Base-by-base conservation (phyloP, 2,888 invertebrate species). In the Brassicogethes aeneus region DNA sequence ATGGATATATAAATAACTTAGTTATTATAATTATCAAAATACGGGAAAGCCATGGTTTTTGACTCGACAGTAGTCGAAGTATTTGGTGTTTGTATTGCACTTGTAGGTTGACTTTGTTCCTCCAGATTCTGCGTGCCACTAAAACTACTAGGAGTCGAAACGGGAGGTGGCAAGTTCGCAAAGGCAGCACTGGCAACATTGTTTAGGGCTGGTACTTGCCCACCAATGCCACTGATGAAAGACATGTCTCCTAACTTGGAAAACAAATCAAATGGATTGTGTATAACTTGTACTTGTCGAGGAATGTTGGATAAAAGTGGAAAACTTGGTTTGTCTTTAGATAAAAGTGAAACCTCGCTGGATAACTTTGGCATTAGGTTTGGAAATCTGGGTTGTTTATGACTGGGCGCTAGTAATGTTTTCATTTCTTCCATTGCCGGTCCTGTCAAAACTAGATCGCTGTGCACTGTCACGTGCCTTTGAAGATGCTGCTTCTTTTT, bases 401-500 rank as follows among this genome's bases (percentile, higher is more conserved):
- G 10, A 23, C 23, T 23, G 5, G 23, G 23, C 23, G 10, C 10
- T 23, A 23, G 10, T 7, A 23, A 7, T 5, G 5, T 23, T 10
- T 23, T 23, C 23, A 23, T 23, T 10, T 23, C 23, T 10, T 23
- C 23, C 23, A 23, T 23, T 5, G 23, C 23, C 5, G 23, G 23
- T 7, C 23, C 23, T 10, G 23, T 7, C 23, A 23, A 23, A 7
- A 10, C 23, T 10, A 41, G 32, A 34, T 54, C 51, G 14, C 38
- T 46, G 39, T 60, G 60, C 12, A 57, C 54, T 3, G 44, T 43
- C 2, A 60, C 37, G 44, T 64, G 63, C 3, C 61, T 47, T 39
- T 62, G 59, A 47, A 64, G 45, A 31, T 63, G 62, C 32, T 62
- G 63, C 39, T 64, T 64, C 47, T 64, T 62, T 52, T 52, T 62